phyloP scores from a whole-genome alignment of 2,888 invertebrate genomes.

The Orthosia gothica region DNA sequence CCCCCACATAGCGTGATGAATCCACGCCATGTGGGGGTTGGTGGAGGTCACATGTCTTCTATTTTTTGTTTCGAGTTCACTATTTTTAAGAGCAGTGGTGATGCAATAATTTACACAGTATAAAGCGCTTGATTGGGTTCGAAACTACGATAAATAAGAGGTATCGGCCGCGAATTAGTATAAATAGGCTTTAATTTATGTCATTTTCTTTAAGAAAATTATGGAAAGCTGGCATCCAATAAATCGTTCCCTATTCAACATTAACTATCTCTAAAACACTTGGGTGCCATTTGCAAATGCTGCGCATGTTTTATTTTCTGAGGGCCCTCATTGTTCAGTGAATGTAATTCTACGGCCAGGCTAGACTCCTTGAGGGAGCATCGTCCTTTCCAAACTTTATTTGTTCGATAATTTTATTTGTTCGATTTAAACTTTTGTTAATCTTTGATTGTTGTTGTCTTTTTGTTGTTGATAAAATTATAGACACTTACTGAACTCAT shows the following conservation, averaged over 20 bases:
- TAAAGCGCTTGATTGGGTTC: no score
- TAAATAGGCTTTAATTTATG: not conserved
- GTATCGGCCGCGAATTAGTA: no score
- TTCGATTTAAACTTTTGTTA: not conserved
- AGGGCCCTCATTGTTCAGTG: constrained; percentile 17
- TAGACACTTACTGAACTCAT: no score
- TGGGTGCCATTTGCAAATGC: not conserved
- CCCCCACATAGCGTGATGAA: no score
- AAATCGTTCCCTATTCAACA: constrained; percentile 17
- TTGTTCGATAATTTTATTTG: not conserved
- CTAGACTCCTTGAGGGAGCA: not conserved
- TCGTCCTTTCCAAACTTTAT: constrained; percentile 1
- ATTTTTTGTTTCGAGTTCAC: no score
- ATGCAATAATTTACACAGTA: no score
- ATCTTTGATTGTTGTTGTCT: not conserved
- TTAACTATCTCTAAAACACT: constrained; percentile 23
- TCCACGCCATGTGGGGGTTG: no score
- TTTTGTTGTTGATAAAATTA: not conserved
- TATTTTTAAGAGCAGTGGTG: no score
- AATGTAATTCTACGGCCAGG: not conserved
- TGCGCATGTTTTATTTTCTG: not conserved
- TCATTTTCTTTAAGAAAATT: not conserved
- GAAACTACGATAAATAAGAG: no score
- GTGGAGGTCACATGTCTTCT: no score
- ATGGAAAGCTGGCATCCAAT: not conserved